Percentiles rank a stretch among this genome's conserved stretches.
Conservation (phyloP, 2,888 invertebrate species). For the Leptopterna dolabrata region DNA sequence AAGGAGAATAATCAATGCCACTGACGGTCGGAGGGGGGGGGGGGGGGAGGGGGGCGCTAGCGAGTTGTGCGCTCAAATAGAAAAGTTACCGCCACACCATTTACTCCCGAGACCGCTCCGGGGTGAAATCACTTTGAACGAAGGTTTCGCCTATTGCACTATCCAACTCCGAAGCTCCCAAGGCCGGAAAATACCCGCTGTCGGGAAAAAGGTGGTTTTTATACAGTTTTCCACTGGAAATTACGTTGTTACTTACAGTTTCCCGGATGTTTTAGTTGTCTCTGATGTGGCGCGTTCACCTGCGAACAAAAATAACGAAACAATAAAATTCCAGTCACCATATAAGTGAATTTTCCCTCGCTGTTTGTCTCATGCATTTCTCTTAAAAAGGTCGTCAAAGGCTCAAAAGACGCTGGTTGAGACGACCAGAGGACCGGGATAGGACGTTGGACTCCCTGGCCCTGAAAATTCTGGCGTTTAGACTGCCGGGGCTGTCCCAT, state of each 20-base stretch:
- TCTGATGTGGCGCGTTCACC: not conserved
- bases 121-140: slow-evolving; percentile 23
- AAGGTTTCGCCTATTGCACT: not conserved
- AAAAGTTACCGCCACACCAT: slow-evolving; percentile 29
- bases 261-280: not conserved
- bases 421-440: too few relatives aligned
- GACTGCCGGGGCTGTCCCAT: too few relatives aligned
- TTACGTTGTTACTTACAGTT: not conserved
- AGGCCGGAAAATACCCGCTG: not conserved
- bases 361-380: too few relatives aligned
- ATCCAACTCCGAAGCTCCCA: not conserved
- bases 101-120: slow-evolving; percentile 12
- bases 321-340: too few relatives aligned
- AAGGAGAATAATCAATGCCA: slow-evolving; percentile 16
- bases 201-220: not conserved
- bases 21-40: not conserved
- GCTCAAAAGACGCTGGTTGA: too few relatives aligned
- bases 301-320: not conserved
- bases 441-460: too few relatives aligned
- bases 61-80: slow-evolving; percentile 5
- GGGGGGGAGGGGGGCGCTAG: not conserved
- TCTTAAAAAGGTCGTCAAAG: too few relatives aligned
- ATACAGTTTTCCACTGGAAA: not conserved
- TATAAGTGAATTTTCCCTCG: too few relatives aligned
- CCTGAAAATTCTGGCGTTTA: too few relatives aligned